A percentile compares a stretch with the other conserved stretches of the same genome.
These are phyloP conservation scores for Chiropotes sagulatus DNA, from an alignment of 2,797 vertebrate genomes.

Conservation along the genomic window DNA sequence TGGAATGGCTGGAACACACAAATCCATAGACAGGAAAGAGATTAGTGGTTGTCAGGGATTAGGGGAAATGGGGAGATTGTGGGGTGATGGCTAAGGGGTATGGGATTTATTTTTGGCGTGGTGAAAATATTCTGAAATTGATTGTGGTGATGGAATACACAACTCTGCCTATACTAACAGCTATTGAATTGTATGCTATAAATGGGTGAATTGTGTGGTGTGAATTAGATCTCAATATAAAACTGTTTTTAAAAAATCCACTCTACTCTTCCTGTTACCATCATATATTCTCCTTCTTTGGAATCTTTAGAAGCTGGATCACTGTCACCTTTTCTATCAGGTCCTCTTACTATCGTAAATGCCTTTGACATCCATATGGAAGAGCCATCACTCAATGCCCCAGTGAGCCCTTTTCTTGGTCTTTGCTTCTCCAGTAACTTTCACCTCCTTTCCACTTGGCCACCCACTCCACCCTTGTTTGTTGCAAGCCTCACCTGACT, in stretches of 20 bases:
- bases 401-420: neutral
- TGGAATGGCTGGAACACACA: neutral
- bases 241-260: neutral
- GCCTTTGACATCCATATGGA: neutral
- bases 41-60: neutral
- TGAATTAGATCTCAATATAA: neutral
- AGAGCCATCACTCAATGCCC: neutral
- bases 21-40: constrained; percentile 11
- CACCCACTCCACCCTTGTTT: neutral
- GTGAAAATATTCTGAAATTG: neutral
- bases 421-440: neutral
- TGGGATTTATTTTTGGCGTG: neutral
- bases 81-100: neutral
- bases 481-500: neutral
- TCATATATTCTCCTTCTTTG: constrained; percentile 8
- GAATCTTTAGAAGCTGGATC: constrained; percentile 28
- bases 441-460: neutral
- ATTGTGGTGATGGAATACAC: neutral
- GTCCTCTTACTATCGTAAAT: neutral
- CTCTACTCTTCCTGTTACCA: neutral
- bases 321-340: neutral
- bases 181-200: neutral
- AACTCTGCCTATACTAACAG: constrained; percentile 3
- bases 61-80: neutral
- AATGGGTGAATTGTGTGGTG: neutral